These are phyloP conservation scores for Clarias magur DNA, from an alignment of 2,113 vertebrate species.

Conservation along the genomic window DNA sequence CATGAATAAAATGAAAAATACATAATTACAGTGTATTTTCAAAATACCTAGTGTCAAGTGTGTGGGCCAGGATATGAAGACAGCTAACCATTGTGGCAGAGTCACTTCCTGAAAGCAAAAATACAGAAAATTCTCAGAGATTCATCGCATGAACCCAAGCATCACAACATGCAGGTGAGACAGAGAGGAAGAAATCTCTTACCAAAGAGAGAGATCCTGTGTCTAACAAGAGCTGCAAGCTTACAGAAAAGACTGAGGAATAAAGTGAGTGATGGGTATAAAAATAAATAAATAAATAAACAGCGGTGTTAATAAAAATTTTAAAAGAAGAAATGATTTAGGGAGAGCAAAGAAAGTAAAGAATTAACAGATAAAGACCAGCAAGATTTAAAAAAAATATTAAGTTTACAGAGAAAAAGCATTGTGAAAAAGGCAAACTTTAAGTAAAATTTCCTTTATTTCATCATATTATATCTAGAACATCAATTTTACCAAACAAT, in stretches of 20 bases:
- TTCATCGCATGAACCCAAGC: constrained; percentile 2
- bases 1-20: neutral
- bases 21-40: neutral
- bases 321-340: neutral
- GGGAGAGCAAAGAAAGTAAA: constrained; percentile 33
- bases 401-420: constrained; percentile 15
- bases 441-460: neutral
- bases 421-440: neutral
- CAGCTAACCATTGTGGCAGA: constrained; percentile 95
- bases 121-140: constrained; percentile 29
- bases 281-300: neutral
- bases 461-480: neutral
- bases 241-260: constrained; percentile 93
- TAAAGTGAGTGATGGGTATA: neutral
- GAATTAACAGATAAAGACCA: constrained; percentile 38
- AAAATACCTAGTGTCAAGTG: constrained; percentile 90
- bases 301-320: neutral
- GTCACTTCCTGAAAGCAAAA: constrained; percentile 81
- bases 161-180: neutral
- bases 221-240: constrained; percentile 98
- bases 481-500: neutral
- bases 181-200: constrained; percentile 63
- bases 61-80: constrained; percentile 96
- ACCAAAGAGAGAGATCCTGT: constrained; percentile 99
- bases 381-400: neutral